Conservation (phyloP, 1,140 invertebrate genomes). For the Trichomalopsis sarcophagae region DNA sequence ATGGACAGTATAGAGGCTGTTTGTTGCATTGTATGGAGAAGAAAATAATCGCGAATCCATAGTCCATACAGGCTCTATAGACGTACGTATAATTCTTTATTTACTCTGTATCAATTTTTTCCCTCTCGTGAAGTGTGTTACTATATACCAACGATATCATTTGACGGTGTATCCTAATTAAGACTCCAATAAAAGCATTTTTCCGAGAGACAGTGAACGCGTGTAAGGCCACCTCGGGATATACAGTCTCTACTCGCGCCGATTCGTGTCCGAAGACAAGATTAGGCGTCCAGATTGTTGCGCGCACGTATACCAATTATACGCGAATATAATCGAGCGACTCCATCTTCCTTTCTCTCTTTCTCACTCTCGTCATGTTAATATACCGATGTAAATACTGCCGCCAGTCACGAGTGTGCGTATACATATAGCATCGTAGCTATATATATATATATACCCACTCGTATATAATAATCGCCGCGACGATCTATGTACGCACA, state of each 20-base stretch:
- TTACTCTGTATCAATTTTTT: neutral
- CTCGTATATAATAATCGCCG: no score
- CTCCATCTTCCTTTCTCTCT: constrained; percentile 28
- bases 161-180: neutral
- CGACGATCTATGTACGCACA: neutral
- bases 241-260: neutral
- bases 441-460: no score
- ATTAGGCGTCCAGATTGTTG: neutral
- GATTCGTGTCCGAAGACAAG: neutral
- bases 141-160: neutral
- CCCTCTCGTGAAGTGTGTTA: neutral
- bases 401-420: neutral
- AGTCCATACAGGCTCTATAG: no score
- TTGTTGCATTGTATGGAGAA: neutral
- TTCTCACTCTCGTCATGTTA: neutral
- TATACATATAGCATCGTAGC: no score
- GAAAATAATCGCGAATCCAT: neutral
- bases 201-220: neutral
- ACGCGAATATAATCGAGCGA: neutral
- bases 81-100: neutral
- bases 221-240: neutral
- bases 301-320: neutral
- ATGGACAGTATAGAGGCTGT: neutral
- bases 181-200: neutral
- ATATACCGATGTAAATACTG: neutral